Conservation (phyloP, 1,140 invertebrate species). For the Anoplophora glabripennis region DNA sequence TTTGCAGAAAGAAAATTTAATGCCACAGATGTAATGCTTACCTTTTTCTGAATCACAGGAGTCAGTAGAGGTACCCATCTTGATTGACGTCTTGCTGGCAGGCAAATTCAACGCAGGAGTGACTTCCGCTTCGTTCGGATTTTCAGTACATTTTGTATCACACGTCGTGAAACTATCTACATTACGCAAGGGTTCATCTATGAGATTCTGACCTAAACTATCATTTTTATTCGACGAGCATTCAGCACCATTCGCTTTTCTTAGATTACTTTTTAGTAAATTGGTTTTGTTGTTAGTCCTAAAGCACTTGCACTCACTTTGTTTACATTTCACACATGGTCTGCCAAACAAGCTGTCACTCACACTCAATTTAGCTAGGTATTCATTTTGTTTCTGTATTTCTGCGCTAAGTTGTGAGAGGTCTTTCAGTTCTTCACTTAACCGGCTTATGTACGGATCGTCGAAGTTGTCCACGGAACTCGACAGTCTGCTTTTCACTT, state of each 20-base stretch:
- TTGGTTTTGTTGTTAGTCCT: not conserved
- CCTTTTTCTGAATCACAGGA: constrained; percentile 46
- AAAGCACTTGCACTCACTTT: constrained; percentile 2
- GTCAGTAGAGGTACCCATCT: constrained; percentile 39
- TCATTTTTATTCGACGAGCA: constrained; percentile 1
- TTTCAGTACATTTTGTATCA: not conserved
- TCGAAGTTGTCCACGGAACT: constrained; percentile 54
- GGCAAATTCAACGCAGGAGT: not conserved
- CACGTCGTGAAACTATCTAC: constrained; percentile 2
- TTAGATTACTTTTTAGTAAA: not conserved
- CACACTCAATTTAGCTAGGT: constrained; percentile 49
- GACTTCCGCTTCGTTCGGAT: not conserved
- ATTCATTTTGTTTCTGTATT: constrained; percentile 51
- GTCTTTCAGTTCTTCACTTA: constrained; percentile 57
- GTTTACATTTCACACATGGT: constrained; percentile 22
- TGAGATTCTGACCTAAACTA: not conserved
- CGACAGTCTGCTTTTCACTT: constrained; percentile 35
- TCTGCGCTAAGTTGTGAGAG: constrained; percentile 58
- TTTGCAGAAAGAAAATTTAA: too few species aligned
- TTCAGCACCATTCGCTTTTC: not conserved
- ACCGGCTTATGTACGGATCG: constrained; percentile 58
- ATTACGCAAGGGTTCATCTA: not conserved
- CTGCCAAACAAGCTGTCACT: constrained; percentile 36
- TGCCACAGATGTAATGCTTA: constrained; percentile 15
- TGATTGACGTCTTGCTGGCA: constrained; percentile 15